phyloP scores from a whole-genome alignment of 2,888 invertebrate genomes.

The Melipona bicolor region DNA sequence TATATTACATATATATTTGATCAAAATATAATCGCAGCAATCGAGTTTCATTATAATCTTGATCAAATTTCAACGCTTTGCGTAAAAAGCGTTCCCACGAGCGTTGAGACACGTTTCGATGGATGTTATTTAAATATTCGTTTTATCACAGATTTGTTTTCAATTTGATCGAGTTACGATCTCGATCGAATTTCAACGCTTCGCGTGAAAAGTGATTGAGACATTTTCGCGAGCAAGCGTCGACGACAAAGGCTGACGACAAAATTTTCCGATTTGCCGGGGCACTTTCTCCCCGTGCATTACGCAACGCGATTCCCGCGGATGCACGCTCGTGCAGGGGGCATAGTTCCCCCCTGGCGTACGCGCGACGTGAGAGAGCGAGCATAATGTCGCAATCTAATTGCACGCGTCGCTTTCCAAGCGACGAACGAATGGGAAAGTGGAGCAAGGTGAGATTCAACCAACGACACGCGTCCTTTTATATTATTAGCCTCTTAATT shows the following conservation, averaged over 20 bases:
- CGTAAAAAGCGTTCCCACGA: too few relatives aligned
- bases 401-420: constrained; percentile 31
- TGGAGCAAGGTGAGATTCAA: constrained; percentile 76
- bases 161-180: background rate
- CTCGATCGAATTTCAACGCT: background rate
- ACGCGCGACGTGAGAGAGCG: background rate
- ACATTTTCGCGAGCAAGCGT: too few relatives aligned
- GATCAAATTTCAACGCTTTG: too few relatives aligned
- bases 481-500: constrained; percentile 49
- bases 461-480: constrained; percentile 68
- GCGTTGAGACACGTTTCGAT: too few relatives aligned
- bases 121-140: background rate
- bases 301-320: constrained; percentile 18
- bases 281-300: background rate
- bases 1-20: background rate
- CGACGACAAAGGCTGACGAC: background rate
- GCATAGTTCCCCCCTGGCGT: too few relatives aligned
- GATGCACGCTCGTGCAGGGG: background rate
- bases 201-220: too few relatives aligned
- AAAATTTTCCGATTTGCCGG: background rate
- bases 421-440: constrained; percentile 52
- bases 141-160: background rate
- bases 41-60: background rate
- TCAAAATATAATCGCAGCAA: background rate
- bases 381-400: constrained; percentile 29